Evolutionary conservation across 1,140 invertebrate species (phyloP), one percentile per base, ranked within the genome.

Genomic region (Drosophila asahinai): DNA sequence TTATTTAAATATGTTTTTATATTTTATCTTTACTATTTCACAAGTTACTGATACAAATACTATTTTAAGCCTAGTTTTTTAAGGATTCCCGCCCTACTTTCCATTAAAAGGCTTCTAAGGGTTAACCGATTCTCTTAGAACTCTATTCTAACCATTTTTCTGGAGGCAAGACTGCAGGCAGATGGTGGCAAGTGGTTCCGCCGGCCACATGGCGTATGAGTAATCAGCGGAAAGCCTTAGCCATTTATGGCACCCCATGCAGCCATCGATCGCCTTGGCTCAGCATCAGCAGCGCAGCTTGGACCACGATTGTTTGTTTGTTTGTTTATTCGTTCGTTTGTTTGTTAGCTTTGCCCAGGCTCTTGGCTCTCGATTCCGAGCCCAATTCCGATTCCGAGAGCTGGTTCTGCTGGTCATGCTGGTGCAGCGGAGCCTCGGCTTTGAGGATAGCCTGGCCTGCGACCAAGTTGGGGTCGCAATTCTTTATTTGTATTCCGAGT

Each of bases 401-500:
- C 27, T 65, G 25, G 27, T 63, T 66, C 63, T 36, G 63, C 27
- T 57, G 40, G 74, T 77, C 75, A 77, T 43, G 75, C 68, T 62
- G 70, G 51, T 73, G 67, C 75, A 62, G 64, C 36, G 19, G 60
- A 27, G 61, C 48, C 33, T 64, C 8, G 38, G 59, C 14, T 65
- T 64, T 40, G 65, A 70, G 74, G 73, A 66, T 55, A 75, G 33
- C 70, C 67, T 66, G 33, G 64, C 67, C 58, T 1, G 22, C 45
- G 63, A 80, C 52, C 81, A 84, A 83, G 72, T 84, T 76, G 58
- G 71, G 81, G 74, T 74, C 82, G 75, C 83, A 86, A 71, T 72
- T 86, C 82, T 86, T 86, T 86, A 68, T 86, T 86, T 78, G 67
- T 82, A 65, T 82, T 78, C 59, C 77, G 77, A 78, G 78, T 87